Evolutionary conservation across 2,113 vertebrate species (phyloP), one percentile per base, ranked within the genome.

Genomic region (Poeciliopsis turrubarensis): DNA sequence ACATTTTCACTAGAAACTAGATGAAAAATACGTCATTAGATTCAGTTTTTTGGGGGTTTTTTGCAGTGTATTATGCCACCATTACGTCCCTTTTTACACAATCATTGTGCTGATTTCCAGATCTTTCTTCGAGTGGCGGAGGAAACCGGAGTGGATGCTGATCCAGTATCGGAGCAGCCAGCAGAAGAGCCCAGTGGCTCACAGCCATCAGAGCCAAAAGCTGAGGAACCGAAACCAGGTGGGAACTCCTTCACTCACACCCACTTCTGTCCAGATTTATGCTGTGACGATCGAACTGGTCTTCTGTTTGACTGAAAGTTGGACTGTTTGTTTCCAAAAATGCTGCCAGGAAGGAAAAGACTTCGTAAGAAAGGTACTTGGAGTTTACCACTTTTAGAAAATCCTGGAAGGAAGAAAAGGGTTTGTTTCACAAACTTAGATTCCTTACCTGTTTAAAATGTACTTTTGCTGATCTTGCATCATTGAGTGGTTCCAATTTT

Each of bases 41-140:
- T 37, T 37, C 11, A 12, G 34, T 37, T 37, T 37, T 37, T 32
- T 32, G 30, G 30, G 30, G 30, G 7, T 32, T 12, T 37, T 37
- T 37, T 37, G 9, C 9, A 37, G 34, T 11, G 34, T 37, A 17
- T 47, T 47, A 19, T 17, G 5, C 5, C 14, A 19, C 0, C 17
- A 6, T 47, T 47, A 47, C 44, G n/a, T 57, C 25, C 51, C 11
- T 8, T 13, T 71, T 41, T 13, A 65, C 63, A 25, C 63, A 25
- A 6, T 22, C 7, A 25, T 65, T 39, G 9, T 80, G 39, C 12
- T 63, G 70, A 0, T 9, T 73, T 68, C 87, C 22, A 98, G 97
- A 97, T 99, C 74, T 99, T 99, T 77, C 89, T 97, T 85, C 96
- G 95, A 73, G 96, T 98, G 84, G 94, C 95, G 0, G 89, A 96